Evolutionary conservation across 2,888 invertebrate genomes (phyloP), one percentile per base, ranked within the genome.

Genomic region (Dastarcus helophoroides): DNA sequence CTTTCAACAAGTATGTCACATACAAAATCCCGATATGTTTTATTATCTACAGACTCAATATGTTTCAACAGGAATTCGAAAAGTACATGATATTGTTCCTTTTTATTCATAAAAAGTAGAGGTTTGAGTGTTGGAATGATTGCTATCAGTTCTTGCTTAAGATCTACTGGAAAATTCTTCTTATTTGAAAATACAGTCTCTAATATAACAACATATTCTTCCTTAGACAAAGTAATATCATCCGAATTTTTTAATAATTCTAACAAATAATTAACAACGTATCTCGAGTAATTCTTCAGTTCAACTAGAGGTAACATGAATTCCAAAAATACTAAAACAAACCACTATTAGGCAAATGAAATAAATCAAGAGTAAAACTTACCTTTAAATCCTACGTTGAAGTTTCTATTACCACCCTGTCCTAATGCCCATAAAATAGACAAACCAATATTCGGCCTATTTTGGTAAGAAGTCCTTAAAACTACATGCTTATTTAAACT

Each of bases 401-500:
- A 66, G 50, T 80, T 69, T 38, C 62, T 68, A 29, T 67, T 60
- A 1, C 82, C 82, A 6, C 75, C 76, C 51, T 83, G 82, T 1
- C 79, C 79, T n/a, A 81, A 63, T 1, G 76, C 76, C 83, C 84
- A 84, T 2, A 84, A 59, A 22, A 84, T 64, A 1, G 81, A 74
- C 16, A 79, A 60, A 1, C 82, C 80, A 37, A 83, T 75, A 2
- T 73, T 69, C 35, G 78, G 76, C 29, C 81, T 67, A 53, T 83
- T 84, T 48, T 81, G 81, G 51, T 82, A 84, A 0, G 83, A 84
- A 46, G 76, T 79, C 19, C 74, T 66, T 10, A 83, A 58, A 33
- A 66, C 68, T 3, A 68, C 63, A 38, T 73, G 68, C 54, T 81
- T 83, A 7, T 68, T 62, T 42, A 79, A 55, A 36, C 74, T 77